These are phyloP conservation scores for Balearica regulorum DNA, from an alignment of 2,797 vertebrate genomes.

Conservation along the genomic window DNA sequence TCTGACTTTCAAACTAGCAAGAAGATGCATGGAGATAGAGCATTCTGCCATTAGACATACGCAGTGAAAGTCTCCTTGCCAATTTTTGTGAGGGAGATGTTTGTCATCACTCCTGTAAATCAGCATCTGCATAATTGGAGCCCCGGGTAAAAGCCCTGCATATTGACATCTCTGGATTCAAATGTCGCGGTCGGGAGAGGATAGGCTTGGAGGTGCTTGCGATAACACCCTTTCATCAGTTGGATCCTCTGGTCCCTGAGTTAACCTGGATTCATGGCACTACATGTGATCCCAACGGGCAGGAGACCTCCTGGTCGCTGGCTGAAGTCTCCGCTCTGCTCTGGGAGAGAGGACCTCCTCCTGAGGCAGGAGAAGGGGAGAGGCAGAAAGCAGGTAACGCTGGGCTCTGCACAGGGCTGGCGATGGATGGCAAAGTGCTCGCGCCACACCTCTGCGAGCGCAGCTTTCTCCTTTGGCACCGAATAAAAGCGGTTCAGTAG, in stretches of 20 bases:
- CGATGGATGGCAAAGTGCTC: background rate
- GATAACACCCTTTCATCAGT: background rate
- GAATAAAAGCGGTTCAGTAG: background rate
- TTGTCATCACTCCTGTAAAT: constrained; percentile 43
- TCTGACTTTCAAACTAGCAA: constrained; percentile 59
- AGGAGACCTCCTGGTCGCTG: background rate
- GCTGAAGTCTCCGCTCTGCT: background rate
- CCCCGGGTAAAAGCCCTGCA: background rate
- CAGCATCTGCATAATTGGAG: constrained; percentile 52
- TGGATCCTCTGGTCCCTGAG: background rate
- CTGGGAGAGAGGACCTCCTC: background rate
- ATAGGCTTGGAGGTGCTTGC: background rate
- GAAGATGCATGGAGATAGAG: constrained; percentile 6
- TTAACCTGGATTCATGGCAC: background rate
- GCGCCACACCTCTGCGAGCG: fast-evolving
- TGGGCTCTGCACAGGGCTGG: background rate
- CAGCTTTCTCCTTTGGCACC: background rate
- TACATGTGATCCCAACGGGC: background rate
- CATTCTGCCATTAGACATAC: background rate
- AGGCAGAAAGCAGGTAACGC: background rate
- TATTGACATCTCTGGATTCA: constrained; percentile 11
- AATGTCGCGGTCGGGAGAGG: background rate
- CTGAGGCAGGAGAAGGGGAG: background rate
- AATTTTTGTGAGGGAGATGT: constrained; percentile 28
- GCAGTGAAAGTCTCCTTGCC: constrained; percentile 7